phyloP scores from a whole-genome alignment of 2,113 vertebrate genomes.

The Picathartes gymnocephalus region DNA sequence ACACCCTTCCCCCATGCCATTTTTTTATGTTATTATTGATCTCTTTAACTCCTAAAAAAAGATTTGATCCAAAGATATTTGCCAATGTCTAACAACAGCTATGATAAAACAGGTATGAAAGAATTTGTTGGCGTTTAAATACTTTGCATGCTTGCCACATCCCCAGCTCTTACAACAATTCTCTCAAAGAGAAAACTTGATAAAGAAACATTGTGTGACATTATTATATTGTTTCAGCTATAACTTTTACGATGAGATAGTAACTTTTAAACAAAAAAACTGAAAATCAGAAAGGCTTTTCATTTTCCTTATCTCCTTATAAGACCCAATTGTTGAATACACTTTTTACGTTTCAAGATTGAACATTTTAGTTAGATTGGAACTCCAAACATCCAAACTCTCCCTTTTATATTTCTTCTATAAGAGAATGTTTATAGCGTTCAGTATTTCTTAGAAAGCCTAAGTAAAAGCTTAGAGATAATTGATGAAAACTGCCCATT shows the following conservation, averaged over 20 bases:
- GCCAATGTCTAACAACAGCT: background rate
- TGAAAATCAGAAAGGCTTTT: background rate
- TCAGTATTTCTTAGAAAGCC: background rate
- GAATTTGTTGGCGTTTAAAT: background rate
- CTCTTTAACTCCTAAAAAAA: background rate
- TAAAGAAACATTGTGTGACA: background rate
- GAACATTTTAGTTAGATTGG: background rate
- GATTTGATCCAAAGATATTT: background rate
- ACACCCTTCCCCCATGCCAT: fast-evolving
- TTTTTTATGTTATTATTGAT: background rate
- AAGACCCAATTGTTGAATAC: background rate
- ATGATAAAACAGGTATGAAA: background rate
- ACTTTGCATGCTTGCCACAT: background rate
- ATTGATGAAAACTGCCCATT: background rate
- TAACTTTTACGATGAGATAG: background rate
- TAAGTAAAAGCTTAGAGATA: background rate
- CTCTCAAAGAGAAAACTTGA: background rate
- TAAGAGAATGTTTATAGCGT: background rate
- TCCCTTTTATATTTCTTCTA: background rate
- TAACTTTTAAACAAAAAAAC: background rate
- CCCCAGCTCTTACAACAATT: background rate
- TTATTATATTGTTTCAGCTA: background rate
- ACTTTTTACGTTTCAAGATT: background rate
- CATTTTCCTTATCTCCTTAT: background rate
- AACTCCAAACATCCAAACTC: background rate